phyloP scores from a whole-genome alignment of 1,140 invertebrate genomes.

The Eriocheir sinensis region DNA sequence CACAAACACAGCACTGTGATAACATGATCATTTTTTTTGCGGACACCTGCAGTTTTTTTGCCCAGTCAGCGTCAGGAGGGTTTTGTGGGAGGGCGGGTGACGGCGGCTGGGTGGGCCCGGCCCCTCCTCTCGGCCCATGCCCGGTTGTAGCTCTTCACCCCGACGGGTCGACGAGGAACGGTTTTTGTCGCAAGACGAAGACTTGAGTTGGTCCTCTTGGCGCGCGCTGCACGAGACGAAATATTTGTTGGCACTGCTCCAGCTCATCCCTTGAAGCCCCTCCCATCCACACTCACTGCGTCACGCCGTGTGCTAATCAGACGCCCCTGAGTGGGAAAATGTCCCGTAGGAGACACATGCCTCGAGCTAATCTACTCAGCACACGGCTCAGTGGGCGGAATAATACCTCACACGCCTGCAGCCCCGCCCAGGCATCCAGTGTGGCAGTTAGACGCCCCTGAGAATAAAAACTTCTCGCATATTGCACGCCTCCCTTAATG shows the following conservation, averaged over 20 bases:
- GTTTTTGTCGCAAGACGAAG: neutral
- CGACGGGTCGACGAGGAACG: neutral
- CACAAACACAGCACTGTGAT: slow-evolving; percentile 7
- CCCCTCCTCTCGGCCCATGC: neutral
- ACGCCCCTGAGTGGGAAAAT: neutral
- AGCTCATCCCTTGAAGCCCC: neutral
- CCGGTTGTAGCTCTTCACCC: neutral
- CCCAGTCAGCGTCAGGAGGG: slow-evolving; percentile 8
- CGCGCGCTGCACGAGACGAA: neutral
- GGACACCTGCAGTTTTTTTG: slow-evolving; percentile 1
- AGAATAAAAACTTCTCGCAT: neutral
- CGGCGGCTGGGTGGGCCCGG: neutral
- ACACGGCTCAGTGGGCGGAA: neutral
- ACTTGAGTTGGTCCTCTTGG: neutral
- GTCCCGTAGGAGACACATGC: neutral
- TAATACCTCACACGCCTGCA: too few species aligned
- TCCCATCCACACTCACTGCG: neutral
- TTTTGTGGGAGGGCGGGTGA: slow-evolving; percentile 8
- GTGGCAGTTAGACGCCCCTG: neutral
- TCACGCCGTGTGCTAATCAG: neutral
- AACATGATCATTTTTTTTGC: neutral
- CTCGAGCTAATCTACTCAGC: neutral
- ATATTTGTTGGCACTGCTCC: neutral
- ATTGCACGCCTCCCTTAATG: neutral
- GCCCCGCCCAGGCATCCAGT: neutral